Evolutionary conservation across 2,797 vertebrate genomes (phyloP), one percentile per base, ranked within the genome.

Genomic region (Geotrypetes seraphini): DNA sequence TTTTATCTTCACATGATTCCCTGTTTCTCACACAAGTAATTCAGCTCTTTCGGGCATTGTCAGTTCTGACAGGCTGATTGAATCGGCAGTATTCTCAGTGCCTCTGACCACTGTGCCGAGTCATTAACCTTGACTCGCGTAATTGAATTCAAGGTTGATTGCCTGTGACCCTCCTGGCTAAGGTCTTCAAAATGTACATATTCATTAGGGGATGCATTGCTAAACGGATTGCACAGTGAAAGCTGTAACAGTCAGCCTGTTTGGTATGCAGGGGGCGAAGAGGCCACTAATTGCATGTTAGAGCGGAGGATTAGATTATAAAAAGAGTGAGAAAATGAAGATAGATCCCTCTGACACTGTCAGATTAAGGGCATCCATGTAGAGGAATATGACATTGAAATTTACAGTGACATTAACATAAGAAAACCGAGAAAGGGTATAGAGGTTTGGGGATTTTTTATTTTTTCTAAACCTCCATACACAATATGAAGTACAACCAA

Each of bases 111-210:
- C 85, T 81, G 85, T 81, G 81, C 89, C 67, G 85, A 95, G 88
- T 96, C 94, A 95, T 97, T 96, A 97, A 96, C 92, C 92, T 96
- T 96, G 92, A 92, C 90, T 91, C 78, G 65, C 71, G 62, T 96
- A 96, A 97, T 96, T 96, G 92, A 97, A 97, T 97, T 95, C 90
- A 95, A 96, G 92, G 94, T 96, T 97, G 94, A 97, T 96, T 97
- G 94, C 94, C 88, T 86, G 70, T 91, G 94, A 96, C 92, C 94
- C 88, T 78, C 84, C 78, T 81, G 62, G 54, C 67, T 19, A 75
- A 78, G 89, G 91, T 90, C 84, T 81, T 84, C 86, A 80, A 79
- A 86, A 93, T 92, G 94, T 97, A 96, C 92, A 97, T 97, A 97
- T 96, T 96, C 91, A 97, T 97, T 96, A 97, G 60, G 60, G 71